Base-by-base conservation (phyloP, 2,797 vertebrate genomes). In the Cyclopterus lumpus region DNA sequence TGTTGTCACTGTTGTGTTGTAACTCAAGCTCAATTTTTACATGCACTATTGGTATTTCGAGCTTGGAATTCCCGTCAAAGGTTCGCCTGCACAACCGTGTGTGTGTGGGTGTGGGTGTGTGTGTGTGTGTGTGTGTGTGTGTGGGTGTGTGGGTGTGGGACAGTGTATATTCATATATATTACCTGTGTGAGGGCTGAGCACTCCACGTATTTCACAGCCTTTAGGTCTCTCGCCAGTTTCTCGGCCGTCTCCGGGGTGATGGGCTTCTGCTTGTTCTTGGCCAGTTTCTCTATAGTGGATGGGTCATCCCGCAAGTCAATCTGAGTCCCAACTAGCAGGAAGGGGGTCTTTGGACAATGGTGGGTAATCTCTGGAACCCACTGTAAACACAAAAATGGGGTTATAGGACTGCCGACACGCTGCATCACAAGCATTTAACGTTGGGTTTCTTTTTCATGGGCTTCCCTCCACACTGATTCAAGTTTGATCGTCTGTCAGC, bases 291-390 rank as follows among this genome's bases (percentile, higher is more conserved):
- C 95, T 87, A 95, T 95, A 59, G 95, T 96, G 34, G 94, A 95
- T 0, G 95, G 95, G 84, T 96, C 95, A 16, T 96, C 95, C 83
- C 95, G 89, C 90, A 96, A 71, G 80, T 96, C 95, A 28, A 95
- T 95, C 90, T 96, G 95, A 22, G 95, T 96, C 58, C 95, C 95
- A n/a, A 96, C 95, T 71, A 96, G 90, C 77, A 96, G 94, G 91
- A 96, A 96, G 32, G 95, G 94, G n/a, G 95, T 96, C 95, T 95
- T 96, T 90, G 95, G 95, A 95, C 95, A 96, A 86, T 96, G 95
- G 85, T 96, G 95, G 82, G 95, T 95, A 84, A 96, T 96, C 88
- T 96, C 95, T 74, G 95, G 95, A 82, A 96, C 95, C 95, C 95
- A 96, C 95, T 96, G 64, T 1, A 82, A 0, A 59, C 16, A 72